Evolutionary conservation across 2,797 vertebrate genomes (phyloP).

Genomic region (Oryzias dopingdopingensis): DNA sequence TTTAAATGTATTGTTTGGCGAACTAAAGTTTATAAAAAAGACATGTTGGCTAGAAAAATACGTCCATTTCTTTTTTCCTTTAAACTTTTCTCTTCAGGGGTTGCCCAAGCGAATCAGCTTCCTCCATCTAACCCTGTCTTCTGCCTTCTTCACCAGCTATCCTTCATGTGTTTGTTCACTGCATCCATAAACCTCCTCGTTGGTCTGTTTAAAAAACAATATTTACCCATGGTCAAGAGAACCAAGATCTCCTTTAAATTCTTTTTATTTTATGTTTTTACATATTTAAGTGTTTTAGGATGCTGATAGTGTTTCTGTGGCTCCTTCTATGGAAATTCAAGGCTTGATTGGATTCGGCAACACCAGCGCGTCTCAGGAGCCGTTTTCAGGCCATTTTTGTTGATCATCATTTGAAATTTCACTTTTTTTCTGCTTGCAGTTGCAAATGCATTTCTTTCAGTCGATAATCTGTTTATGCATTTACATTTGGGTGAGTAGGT

Average conservation of each 20-base stretch:
- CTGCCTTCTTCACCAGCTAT: too few species aligned
- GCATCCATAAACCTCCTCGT: slow-evolving; percentile 1
- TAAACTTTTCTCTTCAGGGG: too few species aligned
- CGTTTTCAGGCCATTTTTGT: slow-evolving; percentile 17
- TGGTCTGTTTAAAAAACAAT: slow-evolving; percentile 24
- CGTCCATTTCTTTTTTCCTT: too few species aligned
- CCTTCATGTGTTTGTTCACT: too few species aligned
- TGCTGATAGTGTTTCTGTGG: slow-evolving; percentile 27
- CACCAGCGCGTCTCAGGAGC: slow-evolving; percentile 41
- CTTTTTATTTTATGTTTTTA: slow-evolving; percentile 41
- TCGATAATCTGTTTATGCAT: neutral
- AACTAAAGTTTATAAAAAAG: too few species aligned
- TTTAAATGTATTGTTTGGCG: too few species aligned
- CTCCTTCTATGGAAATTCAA: slow-evolving; percentile 47
- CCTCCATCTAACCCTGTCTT: too few species aligned
- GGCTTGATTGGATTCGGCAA: slow-evolving; percentile 45
- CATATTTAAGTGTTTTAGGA: slow-evolving; percentile 54
- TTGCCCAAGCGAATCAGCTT: too few species aligned
- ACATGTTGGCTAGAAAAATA: too few species aligned
- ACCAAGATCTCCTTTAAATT: slow-evolving; percentile 24
- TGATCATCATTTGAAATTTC: slow-evolving; percentile 32
- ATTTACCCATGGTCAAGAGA: slow-evolving; percentile 21
- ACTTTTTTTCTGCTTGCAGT: slow-evolving; percentile 31
- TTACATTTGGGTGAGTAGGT: slow-evolving; percentile 2
- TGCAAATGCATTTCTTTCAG: slow-evolving; percentile 3